Base-by-base conservation (phyloP, 2,888 invertebrate genomes). In the Diarsia rubi region DNA sequence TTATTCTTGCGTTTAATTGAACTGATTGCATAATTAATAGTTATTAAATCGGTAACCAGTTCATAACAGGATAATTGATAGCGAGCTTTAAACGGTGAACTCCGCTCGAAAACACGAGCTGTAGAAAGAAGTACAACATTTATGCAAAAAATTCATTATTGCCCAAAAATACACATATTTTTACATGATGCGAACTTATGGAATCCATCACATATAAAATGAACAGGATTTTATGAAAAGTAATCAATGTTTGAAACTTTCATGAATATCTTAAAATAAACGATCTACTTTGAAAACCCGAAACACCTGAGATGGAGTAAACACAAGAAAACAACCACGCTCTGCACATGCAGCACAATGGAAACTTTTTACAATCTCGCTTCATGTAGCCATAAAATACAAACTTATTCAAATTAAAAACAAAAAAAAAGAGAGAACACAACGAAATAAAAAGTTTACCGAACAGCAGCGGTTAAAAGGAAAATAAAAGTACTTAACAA, bases 401-500 rank as follows among this genome's bases (percentile, higher is more conserved):
- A 86, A 87, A 87, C 69, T 88, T 87, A 83, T 79, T 79, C 78
- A 81, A 88, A 88, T 85, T 88, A 85, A 77, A 54, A 82, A 71
- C 73, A 77, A 77, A 87, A 87, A 87, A 87, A 88, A 85, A 83
- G 31, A 78, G 47, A 62, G 54, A 84, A 88, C 85, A 88, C 87
- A 89, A 88, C 88, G 78, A 86, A 88, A 88, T 89, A 86, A 88
- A 89, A 90, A 91, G 86, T 89, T 90, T 89, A 85, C 83, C 75
- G 84, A 90, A n/a, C n/a, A n/a, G 84, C 86, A 88, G 87, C 84
- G 88, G 88, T 88, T 88, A 86, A 90, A 84, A 88, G 86, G 82
- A 87, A 90, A 90, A 91, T 88, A 90, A 91, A 89, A 90, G 90
- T 87, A 86, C 90, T 89, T 84, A 88, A 87, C 85, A 85, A 86